Evolutionary conservation across 1,140 invertebrate species (phyloP).

Genomic region (Lordiphosa collinella): DNA sequence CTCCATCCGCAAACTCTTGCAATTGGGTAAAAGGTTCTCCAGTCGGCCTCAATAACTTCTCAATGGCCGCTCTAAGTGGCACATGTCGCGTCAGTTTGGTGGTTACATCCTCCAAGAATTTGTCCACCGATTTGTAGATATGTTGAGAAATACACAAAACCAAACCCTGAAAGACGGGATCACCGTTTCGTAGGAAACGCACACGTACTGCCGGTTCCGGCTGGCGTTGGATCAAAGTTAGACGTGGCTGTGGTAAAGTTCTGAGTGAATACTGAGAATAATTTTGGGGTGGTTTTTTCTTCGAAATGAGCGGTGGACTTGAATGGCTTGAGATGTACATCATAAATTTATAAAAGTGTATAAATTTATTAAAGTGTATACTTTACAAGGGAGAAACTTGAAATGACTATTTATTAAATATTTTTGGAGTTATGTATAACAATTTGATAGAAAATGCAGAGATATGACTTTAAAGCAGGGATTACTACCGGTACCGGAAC

Average conservation of each 20-base stretch:
- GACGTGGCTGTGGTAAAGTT: neutral
- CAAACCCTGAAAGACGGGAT: neutral
- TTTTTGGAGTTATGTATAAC: too few species aligned
- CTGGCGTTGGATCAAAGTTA: neutral
- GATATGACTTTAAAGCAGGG: too few species aligned
- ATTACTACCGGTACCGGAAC: too few species aligned
- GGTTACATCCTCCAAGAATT: neutral
- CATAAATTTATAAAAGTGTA: too few species aligned
- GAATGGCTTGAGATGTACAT: too few species aligned
- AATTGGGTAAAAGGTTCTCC: neutral
- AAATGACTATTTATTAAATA: too few species aligned
- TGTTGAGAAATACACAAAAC: neutral
- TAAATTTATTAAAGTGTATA: too few species aligned
- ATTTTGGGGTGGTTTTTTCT: too few species aligned
- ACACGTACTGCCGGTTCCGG: neutral
- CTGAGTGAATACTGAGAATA: too few species aligned
- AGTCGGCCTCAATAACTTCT: neutral
- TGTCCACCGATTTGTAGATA: neutral
- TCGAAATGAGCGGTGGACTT: too few species aligned
- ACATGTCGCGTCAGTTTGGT: neutral
- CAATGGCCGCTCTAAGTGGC: neutral
- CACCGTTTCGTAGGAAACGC: neutral
- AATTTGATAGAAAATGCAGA: too few species aligned
- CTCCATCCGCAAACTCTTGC: neutral
- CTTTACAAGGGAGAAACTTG: too few species aligned